phyloP scores from a whole-genome alignment of 2,113 vertebrate genomes.

The Chionodraco myersi region DNA sequence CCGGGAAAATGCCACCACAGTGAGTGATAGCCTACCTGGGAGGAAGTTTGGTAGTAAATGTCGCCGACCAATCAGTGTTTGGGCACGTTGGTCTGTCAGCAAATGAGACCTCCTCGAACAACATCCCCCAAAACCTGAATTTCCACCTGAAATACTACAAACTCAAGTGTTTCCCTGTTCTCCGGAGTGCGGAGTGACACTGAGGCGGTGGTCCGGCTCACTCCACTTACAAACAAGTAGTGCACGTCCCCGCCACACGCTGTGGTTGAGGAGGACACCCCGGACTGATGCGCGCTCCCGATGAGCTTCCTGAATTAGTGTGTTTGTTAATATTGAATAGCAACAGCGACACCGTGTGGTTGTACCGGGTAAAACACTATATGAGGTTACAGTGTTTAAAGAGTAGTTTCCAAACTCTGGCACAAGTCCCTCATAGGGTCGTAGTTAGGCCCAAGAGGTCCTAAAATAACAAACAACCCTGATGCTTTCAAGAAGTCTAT shows the following conservation, averaged over 20 bases:
- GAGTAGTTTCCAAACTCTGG: neutral
- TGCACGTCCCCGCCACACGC: slow-evolving; percentile 17
- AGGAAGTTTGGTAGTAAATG: neutral
- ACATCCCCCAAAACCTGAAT: too few species aligned
- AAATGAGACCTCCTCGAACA: too few species aligned
- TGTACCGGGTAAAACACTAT: too few species aligned
- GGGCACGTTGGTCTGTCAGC: too few species aligned
- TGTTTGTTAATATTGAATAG: neutral
- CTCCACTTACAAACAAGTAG: neutral
- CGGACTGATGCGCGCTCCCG: slow-evolving; percentile 28
- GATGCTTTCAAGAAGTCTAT: too few species aligned
- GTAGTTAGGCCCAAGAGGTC: neutral
- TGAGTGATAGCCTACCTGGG: too few species aligned
- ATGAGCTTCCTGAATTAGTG: neutral
- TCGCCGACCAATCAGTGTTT: too few species aligned
- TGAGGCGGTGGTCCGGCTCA: neutral
- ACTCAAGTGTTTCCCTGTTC: neutral
- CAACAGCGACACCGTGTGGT: slow-evolving; percentile 57
- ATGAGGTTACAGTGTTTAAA: too few species aligned
- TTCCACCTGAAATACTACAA: too few species aligned
- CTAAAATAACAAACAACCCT: too few species aligned
- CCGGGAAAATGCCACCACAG: neutral
- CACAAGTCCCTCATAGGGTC: neutral
- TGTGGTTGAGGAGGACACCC: neutral
- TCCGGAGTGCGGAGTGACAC: neutral